These are phyloP conservation scores for Anagrus nilaparvatae DNA, from an alignment of 1,140 invertebrate species.

Conservation along the genomic window DNA sequence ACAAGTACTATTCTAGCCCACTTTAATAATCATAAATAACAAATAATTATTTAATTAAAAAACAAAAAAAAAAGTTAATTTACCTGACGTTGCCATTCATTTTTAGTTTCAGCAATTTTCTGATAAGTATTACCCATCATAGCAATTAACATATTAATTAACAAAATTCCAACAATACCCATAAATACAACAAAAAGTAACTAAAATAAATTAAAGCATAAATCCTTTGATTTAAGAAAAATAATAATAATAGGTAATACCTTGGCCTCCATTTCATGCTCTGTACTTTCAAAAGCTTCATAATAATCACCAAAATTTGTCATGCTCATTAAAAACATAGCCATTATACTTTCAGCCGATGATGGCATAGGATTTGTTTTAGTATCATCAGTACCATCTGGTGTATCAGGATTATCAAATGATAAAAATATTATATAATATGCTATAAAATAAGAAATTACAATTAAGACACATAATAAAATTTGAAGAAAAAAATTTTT, in stretches of 20 bases:
- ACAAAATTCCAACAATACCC: slow-evolving; percentile 87
- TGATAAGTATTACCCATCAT: slow-evolving; percentile 99
- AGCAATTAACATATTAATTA: slow-evolving; percentile 98
- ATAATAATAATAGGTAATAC: too few relatives aligned
- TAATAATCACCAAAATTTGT: slow-evolving; percentile 95
- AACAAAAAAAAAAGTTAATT: background rate
- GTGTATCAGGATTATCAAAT: slow-evolving; percentile 66
- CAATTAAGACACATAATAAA: too few relatives aligned
- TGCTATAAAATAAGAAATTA: slow-evolving; percentile 47
- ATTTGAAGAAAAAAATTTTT: too few relatives aligned
- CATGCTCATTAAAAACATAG: slow-evolving; percentile 96
- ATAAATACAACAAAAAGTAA: slow-evolving; percentile 90
- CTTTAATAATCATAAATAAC: slow-evolving; percentile 44
- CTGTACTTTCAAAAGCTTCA: slow-evolving; percentile 74
- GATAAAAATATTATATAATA: slow-evolving; percentile 88
- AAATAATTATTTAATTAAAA: slow-evolving; percentile 6
- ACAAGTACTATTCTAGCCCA: slow-evolving; percentile 97
- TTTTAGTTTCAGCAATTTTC: slow-evolving; percentile 91
- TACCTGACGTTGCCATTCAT: slow-evolving; percentile 96
- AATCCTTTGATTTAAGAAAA: background rate
- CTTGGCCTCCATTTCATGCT: slow-evolving; percentile 82
- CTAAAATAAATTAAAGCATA: slow-evolving; percentile 38
- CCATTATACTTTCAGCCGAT: slow-evolving; percentile 87
- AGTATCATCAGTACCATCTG: slow-evolving; percentile 62
- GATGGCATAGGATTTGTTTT: slow-evolving; percentile 73